Conservation (phyloP, 2,113 vertebrate genomes). For the Seriola rivoliana region DNA sequence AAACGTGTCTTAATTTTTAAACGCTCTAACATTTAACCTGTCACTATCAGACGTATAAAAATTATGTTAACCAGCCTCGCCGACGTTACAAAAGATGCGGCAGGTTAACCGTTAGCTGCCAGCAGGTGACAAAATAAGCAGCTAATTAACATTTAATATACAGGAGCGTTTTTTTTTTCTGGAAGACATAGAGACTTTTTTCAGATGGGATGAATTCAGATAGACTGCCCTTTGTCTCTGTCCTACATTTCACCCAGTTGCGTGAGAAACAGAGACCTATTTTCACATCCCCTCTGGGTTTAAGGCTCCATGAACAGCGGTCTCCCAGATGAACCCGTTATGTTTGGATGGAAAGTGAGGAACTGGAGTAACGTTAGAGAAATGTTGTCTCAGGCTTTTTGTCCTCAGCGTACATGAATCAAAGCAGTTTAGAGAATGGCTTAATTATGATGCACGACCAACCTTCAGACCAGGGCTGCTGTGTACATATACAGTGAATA, state of each 20-base stretch:
- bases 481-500: neutral
- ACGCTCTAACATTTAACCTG: rapidly evolving
- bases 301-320: neutral
- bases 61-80: neutral
- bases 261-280: slow-evolving; percentile 34
- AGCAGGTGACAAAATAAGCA: slow-evolving; percentile 17
- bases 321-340: neutral
- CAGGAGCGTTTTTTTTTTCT: neutral
- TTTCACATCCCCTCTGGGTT: neutral
- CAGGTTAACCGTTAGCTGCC: neutral
- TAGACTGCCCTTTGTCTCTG: neutral
- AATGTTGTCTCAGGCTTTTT: neutral
- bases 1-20: neutral
- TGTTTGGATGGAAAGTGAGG: neutral
- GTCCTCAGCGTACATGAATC: too few relatives aligned
- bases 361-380: neutral
- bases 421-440: too few relatives aligned
- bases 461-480: too few relatives aligned
- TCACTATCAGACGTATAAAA: too few relatives aligned
- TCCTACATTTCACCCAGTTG: slow-evolving; percentile 48
- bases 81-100: neutral
- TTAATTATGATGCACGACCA: too few relatives aligned
- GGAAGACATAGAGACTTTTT: neutral
- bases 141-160: slow-evolving; percentile 41
- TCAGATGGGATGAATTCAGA: neutral